A percentile compares a stretch with the other conserved stretches of the same genome.
These are phyloP conservation scores for Drosophila macrospina DNA, from an alignment of 2,888 invertebrate species.

Conservation along the genomic window DNA sequence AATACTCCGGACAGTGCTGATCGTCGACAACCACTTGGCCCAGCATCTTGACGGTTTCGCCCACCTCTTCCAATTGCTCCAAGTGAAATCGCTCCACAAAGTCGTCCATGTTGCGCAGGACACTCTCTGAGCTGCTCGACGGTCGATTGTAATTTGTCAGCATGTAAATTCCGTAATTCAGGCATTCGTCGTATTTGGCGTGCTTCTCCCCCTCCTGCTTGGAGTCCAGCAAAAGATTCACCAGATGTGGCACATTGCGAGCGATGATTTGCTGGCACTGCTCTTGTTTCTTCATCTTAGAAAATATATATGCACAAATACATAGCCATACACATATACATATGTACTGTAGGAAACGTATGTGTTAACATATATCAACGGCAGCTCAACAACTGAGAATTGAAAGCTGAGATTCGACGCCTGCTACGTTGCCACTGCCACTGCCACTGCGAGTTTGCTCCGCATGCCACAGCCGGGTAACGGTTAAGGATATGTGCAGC, in stretches of 20 bases:
- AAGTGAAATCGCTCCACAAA: constrained; percentile 41
- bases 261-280: constrained; percentile 6
- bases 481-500: constrained; percentile 26
- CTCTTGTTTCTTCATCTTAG: constrained; percentile 8
- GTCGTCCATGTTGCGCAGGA: constrained; percentile 15
- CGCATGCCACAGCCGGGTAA: constrained; percentile 2
- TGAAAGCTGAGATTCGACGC: constrained; percentile 29
- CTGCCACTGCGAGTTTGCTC: no score
- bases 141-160: not conserved
- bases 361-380: constrained; percentile 1
- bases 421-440: not conserved
- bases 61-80: constrained; percentile 30
- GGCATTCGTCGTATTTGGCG: constrained; percentile 7
- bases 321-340: not conserved
- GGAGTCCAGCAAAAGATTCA: constrained; percentile 17
- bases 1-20: not conserved
- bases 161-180: not conserved
- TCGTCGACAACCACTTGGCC: constrained; percentile 38
- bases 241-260: constrained; percentile 32
- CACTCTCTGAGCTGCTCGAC: not conserved
- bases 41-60: constrained; percentile 24
- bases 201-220: not conserved
- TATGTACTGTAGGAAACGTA: not conserved
- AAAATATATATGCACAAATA: constrained; percentile 33
- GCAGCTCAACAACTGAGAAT: constrained; percentile 5